These are phyloP conservation scores for Papilio protenor DNA, from an alignment of 2,888 invertebrate species.

Conservation along the genomic window DNA sequence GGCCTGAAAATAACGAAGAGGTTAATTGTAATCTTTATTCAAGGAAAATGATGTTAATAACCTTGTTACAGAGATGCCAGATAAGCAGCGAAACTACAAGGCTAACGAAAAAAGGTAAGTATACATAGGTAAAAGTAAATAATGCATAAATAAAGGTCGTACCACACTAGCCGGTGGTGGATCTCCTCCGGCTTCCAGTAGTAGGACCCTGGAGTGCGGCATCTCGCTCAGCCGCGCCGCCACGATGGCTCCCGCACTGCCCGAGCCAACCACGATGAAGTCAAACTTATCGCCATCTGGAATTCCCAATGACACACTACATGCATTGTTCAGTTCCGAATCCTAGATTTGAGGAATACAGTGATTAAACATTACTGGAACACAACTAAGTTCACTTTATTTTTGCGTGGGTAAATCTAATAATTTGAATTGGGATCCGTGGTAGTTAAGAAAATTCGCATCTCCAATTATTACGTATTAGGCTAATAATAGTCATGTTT, in stretches of 20 bases:
- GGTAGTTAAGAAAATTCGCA: not conserved
- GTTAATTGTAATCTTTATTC: not conserved
- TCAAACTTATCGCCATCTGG: conserved; percentile 58
- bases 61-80: not conserved
- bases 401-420: not conserved
- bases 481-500: not conserved
- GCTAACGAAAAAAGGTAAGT: not conserved
- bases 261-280: conserved; percentile 60
- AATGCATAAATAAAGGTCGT: conserved; percentile 5
- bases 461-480: not conserved
- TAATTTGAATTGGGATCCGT: not conserved
- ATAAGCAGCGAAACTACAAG: too few relatives aligned
- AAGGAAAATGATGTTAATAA: not conserved
- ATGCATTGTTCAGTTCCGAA: not conserved
- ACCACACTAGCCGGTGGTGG: conserved; percentile 59
- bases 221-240: conserved; percentile 59
- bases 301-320: conserved; percentile 12
- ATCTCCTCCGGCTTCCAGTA: conserved; percentile 60
- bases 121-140: not conserved
- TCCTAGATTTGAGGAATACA: not conserved
- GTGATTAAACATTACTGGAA: not conserved
- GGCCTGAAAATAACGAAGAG: conserved; percentile 50
- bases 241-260: conserved; percentile 57
- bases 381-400: not conserved
- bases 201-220: conserved; percentile 54